These are phyloP conservation scores for Notoglanidium macrostoma DNA, from an alignment of 2,797 vertebrate genomes.

Conservation along the genomic window DNA sequence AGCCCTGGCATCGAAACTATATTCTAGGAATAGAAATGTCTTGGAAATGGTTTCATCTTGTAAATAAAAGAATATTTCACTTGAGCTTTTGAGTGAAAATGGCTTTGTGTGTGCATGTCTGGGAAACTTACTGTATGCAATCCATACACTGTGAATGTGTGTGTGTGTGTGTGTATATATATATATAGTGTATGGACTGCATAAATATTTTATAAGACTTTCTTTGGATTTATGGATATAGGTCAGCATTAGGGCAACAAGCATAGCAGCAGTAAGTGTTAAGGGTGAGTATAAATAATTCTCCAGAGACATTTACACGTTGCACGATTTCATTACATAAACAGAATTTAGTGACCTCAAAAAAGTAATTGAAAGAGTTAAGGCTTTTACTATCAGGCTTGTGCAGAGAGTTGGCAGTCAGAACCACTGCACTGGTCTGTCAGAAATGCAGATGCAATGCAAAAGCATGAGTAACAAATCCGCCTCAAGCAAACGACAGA, in stretches of 20 bases:
- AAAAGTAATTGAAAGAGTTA: slow-evolving; percentile 34
- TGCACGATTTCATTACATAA: slow-evolving; percentile 22
- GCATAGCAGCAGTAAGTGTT: slow-evolving; percentile 5
- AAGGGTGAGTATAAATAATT: slow-evolving; percentile 35
- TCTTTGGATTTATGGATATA: slow-evolving; percentile 33
- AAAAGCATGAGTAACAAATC: slow-evolving; percentile 31
- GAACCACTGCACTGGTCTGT: slow-evolving; percentile 18
- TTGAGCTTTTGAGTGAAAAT: background rate
- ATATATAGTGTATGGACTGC: background rate
- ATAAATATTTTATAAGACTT: slow-evolving; percentile 30
- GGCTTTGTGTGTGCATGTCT: background rate
- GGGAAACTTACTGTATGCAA: background rate
- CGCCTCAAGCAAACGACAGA: slow-evolving; percentile 38
- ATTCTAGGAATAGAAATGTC: slow-evolving; percentile 34
- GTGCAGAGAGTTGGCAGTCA: slow-evolving; percentile 29
- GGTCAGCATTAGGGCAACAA: slow-evolving; percentile 35
- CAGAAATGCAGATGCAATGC: slow-evolving; percentile 32
- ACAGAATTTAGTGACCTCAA: slow-evolving; percentile 15
- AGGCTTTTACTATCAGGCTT: slow-evolving; percentile 47
- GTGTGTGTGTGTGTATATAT: background rate
- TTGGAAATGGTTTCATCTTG: slow-evolving; percentile 23
- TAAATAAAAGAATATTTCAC: slow-evolving; percentile 1
- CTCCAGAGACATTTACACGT: slow-evolving; percentile 7
- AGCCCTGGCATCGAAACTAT: slow-evolving; percentile 20
- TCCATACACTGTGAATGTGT: too few species aligned